These are phyloP conservation scores for Drosophila varians DNA, from an alignment of 1,140 invertebrate genomes.

Conservation along the genomic window DNA sequence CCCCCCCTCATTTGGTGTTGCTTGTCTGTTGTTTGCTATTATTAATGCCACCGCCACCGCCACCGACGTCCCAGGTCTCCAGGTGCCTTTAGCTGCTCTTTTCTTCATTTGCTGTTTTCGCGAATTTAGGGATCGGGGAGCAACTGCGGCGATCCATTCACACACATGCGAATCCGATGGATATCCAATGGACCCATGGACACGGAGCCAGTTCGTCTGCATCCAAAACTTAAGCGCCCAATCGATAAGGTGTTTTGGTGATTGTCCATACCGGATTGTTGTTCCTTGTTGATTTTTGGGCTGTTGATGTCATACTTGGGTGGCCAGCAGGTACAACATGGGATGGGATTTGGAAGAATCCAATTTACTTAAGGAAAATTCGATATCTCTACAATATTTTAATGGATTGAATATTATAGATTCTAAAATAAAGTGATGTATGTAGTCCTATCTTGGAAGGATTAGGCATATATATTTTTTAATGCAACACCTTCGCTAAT, in stretches of 20 bases:
- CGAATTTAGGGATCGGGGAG: conserved; percentile 73
- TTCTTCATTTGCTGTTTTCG: conserved; percentile 53
- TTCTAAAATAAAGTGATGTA: too few species aligned
- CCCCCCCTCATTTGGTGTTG: conserved; percentile 77
- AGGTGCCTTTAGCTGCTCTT: conserved; percentile 19
- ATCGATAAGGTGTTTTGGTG: conserved; percentile 58
- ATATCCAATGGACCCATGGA: neutral
- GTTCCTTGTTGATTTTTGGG: conserved; percentile 31
- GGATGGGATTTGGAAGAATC: too few species aligned
- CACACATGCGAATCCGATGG: conserved; percentile 19
- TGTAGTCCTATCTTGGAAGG: too few species aligned
- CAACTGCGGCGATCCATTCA: conserved; percentile 45
- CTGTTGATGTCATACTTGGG: conserved; percentile 31
- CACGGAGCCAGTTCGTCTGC: conserved; percentile 46
- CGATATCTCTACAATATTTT: too few species aligned
- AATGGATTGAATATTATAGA: too few species aligned
- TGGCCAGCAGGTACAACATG: neutral
- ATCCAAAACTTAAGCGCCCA: conserved; percentile 57
- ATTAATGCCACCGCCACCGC: conserved; percentile 63
- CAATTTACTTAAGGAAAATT: too few species aligned
- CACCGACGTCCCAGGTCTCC: conserved; percentile 11
- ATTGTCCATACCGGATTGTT: conserved; percentile 43
- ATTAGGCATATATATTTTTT: too few species aligned
- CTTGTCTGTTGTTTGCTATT: conserved; percentile 72
- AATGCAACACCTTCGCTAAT: neutral